Evolutionary conservation across 2,888 invertebrate genomes (phyloP), one percentile per base, ranked within the genome.

Genomic region (Agonopterix alstromeriana): DNA sequence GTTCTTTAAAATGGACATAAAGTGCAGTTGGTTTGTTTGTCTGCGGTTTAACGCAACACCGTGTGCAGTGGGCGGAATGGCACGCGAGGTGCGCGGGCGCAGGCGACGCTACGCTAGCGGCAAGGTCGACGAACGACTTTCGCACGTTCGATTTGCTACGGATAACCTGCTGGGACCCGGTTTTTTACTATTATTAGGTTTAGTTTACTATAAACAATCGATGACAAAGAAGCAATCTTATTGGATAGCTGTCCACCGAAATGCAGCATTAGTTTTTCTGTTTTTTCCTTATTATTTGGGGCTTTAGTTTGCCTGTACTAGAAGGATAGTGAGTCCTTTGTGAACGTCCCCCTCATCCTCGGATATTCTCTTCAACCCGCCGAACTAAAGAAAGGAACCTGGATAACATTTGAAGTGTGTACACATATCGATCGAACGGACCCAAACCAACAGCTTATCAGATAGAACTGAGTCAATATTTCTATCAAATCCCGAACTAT

Each of bases 101-200:
- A 61, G 5, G 17, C 38, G 38, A 50, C 52, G 52, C 67, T 70
- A 67, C 69, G 70, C 68, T 74, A 64, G 58, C 65, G 67, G 82
- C 86, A 86, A 86, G 87, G 87, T 86, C 86, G 87, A 81, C 79
- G 84, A 74, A 82, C 87, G 87, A 86, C 87, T 86, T 87, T 87
- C 87, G 87, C 85, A 86, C 77, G 80, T 70, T 77, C 70, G 64
- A 57, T 10, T n/a, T 17, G 8, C 53, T 61, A 63, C 57, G 52
- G 59, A 54, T 70, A 65, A 67, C 67, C 60, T 54, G 56, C 57
- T 51, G 52, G 53, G 56, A 61, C 63, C 62, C 60, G 61, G 62
- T 73, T 67, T 68, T 70, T 63, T 63, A 70, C 65, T 54, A 52
- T 48, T 42, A 17, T 53, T 63, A 60, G 48, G 40, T 63, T 55